Base-by-base conservation (phyloP, 2,797 vertebrate genomes). In the Psittacula echo region DNA sequence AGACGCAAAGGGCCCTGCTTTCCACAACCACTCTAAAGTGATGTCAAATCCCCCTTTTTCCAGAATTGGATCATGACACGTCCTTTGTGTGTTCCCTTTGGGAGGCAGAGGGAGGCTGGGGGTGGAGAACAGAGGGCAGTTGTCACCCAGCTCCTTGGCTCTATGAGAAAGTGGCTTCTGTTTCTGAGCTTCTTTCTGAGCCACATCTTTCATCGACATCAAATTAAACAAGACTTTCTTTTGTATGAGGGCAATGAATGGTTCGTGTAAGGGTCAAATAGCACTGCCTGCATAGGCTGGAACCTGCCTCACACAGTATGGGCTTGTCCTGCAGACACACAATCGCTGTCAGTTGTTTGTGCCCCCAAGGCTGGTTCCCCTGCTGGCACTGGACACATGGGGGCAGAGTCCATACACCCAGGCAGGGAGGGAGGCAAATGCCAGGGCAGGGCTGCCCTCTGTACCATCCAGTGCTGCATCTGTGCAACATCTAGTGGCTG, bases 151-250 rank as follows among this genome's bases (percentile, higher is more conserved):
- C 80, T 97, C 86, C 67, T 87, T 2, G 2, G 89, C 83, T 91
- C 39, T 50, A 96, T 83, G 91, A 97, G 95, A 97, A 97, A 97
- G 95, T 96, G 90, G 94, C 92, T 94, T 97, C 95, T 97, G 94
- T 97, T 96, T 92, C 90, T 2, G 42, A 95, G 95, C 96, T 86
- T 51, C 90, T 80, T 94, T 93, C 85, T 7, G 67, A 67, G 95
- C 88, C 44, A 5, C 20, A 11, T 89, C 95, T 97, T 96, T 97
- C 95, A 96, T 96, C 95, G 10, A 66, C 91, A 80, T 91, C 5
- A 0, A 93, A 94, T 95, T 90, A 95, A 97, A 97, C 96, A 97
- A 97, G 95, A 91, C 91, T 92, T 92, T 67, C 94, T 96, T 97
- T 97, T 97, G 94, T 97, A 5, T 0, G 0, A 77, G 56, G 81